Evolutionary conservation across 2,888 invertebrate genomes (phyloP), one percentile per base, ranked within the genome.

Genomic region (Dasypolia templi): DNA sequence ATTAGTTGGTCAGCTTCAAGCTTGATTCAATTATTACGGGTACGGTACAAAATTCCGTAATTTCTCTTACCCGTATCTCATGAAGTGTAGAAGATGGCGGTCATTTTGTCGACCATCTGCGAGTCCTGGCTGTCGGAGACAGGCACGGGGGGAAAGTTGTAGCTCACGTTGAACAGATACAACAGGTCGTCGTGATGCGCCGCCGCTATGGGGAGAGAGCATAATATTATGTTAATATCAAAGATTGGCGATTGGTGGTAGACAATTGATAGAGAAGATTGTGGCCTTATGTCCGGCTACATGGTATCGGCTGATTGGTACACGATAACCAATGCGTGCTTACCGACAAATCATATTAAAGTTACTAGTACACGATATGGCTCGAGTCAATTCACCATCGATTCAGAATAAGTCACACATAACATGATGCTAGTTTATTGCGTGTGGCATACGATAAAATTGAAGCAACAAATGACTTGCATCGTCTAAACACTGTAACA

Each of bases 181-280:
- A 97, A 91, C 73, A 96, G 87, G 85, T 97, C 97, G 82, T 97
- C 95, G 85, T 95, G 94, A 82, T 95, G 95, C 0, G 90, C 94
- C 0, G 92, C 93, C 3, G 91, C 97, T 97, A 68, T 0, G 44
- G 3, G 32, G 0, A 12, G 35, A 9, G 39, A 1, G 39, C 9
- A 35, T 35, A 6, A 17, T 5, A 14, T 59, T 35, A 35, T 7
- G 29, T 22, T 29, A 7, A 29, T 3, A 22, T 44, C 19, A 35
- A 26, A n/a, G 22, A n/a, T n/a, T n/a, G n/a, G n/a, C n/a, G n/a
- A n/a, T n/a, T n/a, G n/a, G n/a, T n/a, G n/a, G n/a, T n/a, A n/a
- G n/a, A n/a, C n/a, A n/a, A n/a, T n/a, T n/a, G n/a, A n/a, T n/a
- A 64, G 12, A 64, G 4, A 49, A 35, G 17, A 35, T n/a, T 29